Evolutionary conservation across 2,888 invertebrate genomes (phyloP), one percentile per base, ranked within the genome.

Genomic region (Thecophora atra): DNA sequence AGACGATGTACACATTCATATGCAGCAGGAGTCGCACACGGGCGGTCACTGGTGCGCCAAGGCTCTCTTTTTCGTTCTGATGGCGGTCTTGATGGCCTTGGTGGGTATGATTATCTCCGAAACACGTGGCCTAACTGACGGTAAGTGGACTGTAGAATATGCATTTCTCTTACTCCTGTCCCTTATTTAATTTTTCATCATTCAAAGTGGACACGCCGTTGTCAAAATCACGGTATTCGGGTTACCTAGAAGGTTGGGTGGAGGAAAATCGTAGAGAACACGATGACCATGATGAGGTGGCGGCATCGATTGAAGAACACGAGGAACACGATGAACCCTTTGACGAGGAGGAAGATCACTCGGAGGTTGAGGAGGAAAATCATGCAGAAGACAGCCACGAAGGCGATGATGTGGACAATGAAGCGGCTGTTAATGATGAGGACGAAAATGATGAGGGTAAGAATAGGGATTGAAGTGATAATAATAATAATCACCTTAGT

Each of bases 1-100:
- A 78, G 93, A 93, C 69, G 93, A 93, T 86, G 89, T 92, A 74
- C 91, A 91, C 79, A 91, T 95, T 81, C 94, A 95, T 83, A 89
- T 94, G 28, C 90, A 93, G 66, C 91, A 92, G 78, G 94, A 94
- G 56, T 91, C 89, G 78, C 91, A 91, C 60, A 93, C 93, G 19
- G 94, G 94, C 58, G 95, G 94, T 44, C 93, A 94, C 82, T 91
- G 93, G 89, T 94, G 94, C 86, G 93, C 94, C 47, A 94, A 94
- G 87, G 88, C 95, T 71, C 89, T 95, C 79, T 95, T 95, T 86
- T 94, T 95, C 82, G 87, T 91, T 1, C 87, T 95, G 30, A 88
- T 95, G 77, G 91, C 91, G 65, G 89, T 92, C 71, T 89, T 95
- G 44, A 85, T 92, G 73, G 91, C 92, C 63, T 89, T 94, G 72